These are phyloP conservation scores for Camelus dromedarius DNA, from an alignment of 2,113 vertebrate species.

Conservation along the genomic window DNA sequence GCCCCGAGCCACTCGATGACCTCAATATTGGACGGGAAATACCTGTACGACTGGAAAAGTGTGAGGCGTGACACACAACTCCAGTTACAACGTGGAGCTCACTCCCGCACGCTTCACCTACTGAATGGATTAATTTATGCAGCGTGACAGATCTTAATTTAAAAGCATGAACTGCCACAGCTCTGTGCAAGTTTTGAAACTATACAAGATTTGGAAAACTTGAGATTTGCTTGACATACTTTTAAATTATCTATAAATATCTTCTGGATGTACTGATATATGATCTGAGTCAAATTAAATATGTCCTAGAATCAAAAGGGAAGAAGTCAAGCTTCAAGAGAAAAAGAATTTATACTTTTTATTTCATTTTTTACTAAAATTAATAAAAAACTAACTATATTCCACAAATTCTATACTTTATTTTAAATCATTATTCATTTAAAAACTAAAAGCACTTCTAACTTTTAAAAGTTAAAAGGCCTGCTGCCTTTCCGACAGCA, in stretches of 20 bases:
- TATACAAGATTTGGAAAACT: conserved; percentile 78
- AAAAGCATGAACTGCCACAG: conserved; percentile 39
- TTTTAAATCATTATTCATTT: conserved; percentile 30
- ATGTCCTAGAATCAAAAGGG: conserved; percentile 46
- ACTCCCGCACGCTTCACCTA: conserved; percentile 79
- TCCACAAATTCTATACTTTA: conserved; percentile 34
- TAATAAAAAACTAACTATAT: conserved; percentile 21
- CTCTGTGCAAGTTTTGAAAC: conserved; percentile 76
- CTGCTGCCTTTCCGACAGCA: background rate
- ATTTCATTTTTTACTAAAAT: conserved; percentile 52
- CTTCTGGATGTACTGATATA: conserved; percentile 50
- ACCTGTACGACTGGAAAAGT: conserved; percentile 93
- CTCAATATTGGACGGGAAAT: conserved; percentile 97
- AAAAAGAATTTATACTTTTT: conserved; percentile 30
- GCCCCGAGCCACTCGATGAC: conserved; percentile 98
- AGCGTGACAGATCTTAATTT: conserved; percentile 76
- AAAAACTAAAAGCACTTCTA: conserved; percentile 36
- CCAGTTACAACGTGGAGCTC: conserved; percentile 76
- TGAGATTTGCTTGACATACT: conserved; percentile 72
- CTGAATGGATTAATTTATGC: conserved; percentile 77
- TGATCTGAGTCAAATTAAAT: conserved; percentile 39
- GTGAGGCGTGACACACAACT: conserved; percentile 70
- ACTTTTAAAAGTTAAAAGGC: background rate
- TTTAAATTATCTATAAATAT: conserved; percentile 70
- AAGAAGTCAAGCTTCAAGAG: conserved; percentile 14